Conservation (phyloP, 2,888 invertebrate genomes). For the Candidula unifasciata region DNA sequence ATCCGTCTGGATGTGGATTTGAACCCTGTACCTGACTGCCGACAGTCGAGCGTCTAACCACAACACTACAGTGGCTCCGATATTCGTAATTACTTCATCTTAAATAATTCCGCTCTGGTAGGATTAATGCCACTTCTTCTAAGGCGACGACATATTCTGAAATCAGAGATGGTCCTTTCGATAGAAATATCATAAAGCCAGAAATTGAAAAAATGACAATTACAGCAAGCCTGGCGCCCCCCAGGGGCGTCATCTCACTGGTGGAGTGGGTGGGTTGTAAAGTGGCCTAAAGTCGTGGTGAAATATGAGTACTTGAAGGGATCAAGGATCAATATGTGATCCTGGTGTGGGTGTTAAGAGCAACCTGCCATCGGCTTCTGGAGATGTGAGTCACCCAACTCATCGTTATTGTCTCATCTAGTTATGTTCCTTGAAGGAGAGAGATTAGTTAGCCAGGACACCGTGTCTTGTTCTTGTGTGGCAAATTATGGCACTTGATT, state of each 20-base stretch:
- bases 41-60: too few species aligned
- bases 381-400: background rate
- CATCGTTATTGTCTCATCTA: too few species aligned
- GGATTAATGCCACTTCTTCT: too few species aligned
- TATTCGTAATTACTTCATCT: too few species aligned
- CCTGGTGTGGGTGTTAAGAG: background rate
- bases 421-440: too few species aligned
- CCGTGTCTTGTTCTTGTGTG: too few species aligned
- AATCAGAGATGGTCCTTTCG: background rate
- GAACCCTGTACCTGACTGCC: too few species aligned
- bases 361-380: background rate
- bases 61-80: too few species aligned
- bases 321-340: slow-evolving; percentile 24
- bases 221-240: background rate
- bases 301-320: slow-evolving; percentile 11
- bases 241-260: background rate
- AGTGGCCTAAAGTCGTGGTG: slow-evolving; percentile 28
- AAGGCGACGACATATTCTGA: background rate
- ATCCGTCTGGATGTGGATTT: too few species aligned
- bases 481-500: too few species aligned
- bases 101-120: too few species aligned
- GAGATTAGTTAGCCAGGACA: too few species aligned
- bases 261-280: slow-evolving; percentile 6
- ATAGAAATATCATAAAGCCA: background rate
- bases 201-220: slow-evolving; percentile 17